These are phyloP conservation scores for Limnephilus rhombicus DNA, from an alignment of 2,888 invertebrate species.

Conservation along the genomic window DNA sequence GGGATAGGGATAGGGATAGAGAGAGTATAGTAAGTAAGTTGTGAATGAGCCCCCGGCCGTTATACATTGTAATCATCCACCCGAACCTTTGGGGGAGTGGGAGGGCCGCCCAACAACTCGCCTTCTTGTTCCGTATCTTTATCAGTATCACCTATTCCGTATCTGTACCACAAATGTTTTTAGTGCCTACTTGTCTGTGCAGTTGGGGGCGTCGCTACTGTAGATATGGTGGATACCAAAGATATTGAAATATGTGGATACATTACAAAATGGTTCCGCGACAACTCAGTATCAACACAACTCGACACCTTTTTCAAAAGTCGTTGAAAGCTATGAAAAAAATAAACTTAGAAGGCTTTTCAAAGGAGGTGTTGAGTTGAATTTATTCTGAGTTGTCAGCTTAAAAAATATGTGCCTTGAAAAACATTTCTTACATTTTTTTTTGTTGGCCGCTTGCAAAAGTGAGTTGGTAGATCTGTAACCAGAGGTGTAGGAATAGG, in stretches of 20 bases:
- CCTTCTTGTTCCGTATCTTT: background rate
- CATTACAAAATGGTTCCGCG: background rate
- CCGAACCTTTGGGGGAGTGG: background rate
- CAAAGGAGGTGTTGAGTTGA: too few species aligned
- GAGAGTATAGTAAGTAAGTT: background rate
- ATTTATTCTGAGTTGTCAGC: too few species aligned
- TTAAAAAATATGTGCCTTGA: too few species aligned
- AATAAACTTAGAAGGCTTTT: too few species aligned
- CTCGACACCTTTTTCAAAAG: too few species aligned
- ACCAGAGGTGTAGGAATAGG: too few species aligned
- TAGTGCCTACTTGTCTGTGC: background rate
- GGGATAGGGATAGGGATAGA: slow-evolving; percentile 2
- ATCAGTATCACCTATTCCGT: too few species aligned
- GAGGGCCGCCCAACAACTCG: background rate
- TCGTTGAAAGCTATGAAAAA: too few species aligned
- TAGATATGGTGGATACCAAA: background rate
- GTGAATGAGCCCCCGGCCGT: slow-evolving; percentile 37
- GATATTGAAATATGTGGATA: background rate
- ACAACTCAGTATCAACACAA: too few species aligned
- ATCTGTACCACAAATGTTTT: background rate
- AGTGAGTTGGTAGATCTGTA: too few species aligned
- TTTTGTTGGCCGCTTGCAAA: too few species aligned
- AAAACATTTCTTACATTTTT: too few species aligned
- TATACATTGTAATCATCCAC: slow-evolving; percentile 41
- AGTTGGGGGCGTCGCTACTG: background rate